Conservation (phyloP, 2,113 vertebrate genomes). For the Gila orcuttii region DNA sequence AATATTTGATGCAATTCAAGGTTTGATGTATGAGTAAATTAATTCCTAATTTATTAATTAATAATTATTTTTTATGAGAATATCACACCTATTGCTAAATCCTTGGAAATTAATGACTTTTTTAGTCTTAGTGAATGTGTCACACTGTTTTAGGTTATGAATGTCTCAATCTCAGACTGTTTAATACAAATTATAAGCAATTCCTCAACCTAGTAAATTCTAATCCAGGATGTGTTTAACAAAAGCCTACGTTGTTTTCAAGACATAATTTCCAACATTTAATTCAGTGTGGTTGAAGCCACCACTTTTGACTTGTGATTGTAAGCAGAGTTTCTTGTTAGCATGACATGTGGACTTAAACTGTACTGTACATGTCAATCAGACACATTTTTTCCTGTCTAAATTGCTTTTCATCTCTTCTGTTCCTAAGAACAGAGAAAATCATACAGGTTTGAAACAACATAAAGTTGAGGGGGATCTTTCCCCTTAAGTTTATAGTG, state of each 20-base stretch:
- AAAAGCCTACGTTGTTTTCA: neutral
- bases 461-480: neutral
- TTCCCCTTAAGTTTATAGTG: neutral
- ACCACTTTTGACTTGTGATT: too few species aligned
- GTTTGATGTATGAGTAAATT: neutral
- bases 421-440: neutral
- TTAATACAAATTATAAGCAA: neutral
- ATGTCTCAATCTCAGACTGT: neutral
- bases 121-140: neutral
- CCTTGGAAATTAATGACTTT: neutral
- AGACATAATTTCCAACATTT: too few species aligned
- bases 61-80: neutral
- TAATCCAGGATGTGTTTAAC: neutral
- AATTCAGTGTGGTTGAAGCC: neutral
- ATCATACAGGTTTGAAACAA: neutral
- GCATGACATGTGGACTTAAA: too few species aligned
- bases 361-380: neutral
- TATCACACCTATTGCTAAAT: neutral
- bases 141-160: neutral
- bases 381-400: neutral
- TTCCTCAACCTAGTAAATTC: neutral
- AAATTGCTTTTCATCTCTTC: neutral
- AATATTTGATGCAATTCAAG: neutral
- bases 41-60: neutral
- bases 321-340: too few species aligned